Conservation (phyloP, 2,797 vertebrate genomes). For the Peromyscus attwateri region DNA sequence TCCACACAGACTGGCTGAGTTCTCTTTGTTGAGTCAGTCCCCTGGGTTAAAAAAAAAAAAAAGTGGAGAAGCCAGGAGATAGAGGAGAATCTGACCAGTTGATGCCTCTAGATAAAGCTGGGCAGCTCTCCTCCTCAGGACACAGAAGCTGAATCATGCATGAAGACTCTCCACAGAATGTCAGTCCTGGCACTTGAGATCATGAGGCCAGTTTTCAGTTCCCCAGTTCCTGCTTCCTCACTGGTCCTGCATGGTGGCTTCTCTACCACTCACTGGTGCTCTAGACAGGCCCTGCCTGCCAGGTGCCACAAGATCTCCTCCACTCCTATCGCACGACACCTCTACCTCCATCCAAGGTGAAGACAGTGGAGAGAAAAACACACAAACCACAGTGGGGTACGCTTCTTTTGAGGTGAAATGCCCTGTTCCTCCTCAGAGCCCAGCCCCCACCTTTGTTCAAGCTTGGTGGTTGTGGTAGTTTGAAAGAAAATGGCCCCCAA, state of each 20-base stretch:
- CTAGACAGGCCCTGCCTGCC: neutral
- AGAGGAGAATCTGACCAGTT: neutral
- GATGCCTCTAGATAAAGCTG: rapidly evolving
- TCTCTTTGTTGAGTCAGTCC: neutral
- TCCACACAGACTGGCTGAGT: neutral
- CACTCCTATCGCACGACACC: neutral
- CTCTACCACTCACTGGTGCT: neutral
- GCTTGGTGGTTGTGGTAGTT: neutral
- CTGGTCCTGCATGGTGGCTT: neutral
- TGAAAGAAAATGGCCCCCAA: neutral
- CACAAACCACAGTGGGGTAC: neutral
- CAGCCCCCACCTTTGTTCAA: neutral
- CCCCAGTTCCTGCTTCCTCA: neutral
- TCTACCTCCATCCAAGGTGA: neutral
- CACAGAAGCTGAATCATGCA: rapidly evolving
- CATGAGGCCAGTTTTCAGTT: neutral
- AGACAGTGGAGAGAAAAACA: neutral
- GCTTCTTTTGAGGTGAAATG: neutral
- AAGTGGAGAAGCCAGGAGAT: too few species aligned
- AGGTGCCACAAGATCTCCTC: neutral
- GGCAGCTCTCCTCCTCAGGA: rapidly evolving
- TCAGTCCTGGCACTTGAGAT: rapidly evolving
- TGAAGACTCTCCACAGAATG: rapidly evolving
- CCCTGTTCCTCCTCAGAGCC: neutral
- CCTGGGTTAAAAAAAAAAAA: neutral